These are phyloP conservation scores for Rallus crepitans DNA, from an alignment of 2,797 vertebrate species.

Conservation along the genomic window DNA sequence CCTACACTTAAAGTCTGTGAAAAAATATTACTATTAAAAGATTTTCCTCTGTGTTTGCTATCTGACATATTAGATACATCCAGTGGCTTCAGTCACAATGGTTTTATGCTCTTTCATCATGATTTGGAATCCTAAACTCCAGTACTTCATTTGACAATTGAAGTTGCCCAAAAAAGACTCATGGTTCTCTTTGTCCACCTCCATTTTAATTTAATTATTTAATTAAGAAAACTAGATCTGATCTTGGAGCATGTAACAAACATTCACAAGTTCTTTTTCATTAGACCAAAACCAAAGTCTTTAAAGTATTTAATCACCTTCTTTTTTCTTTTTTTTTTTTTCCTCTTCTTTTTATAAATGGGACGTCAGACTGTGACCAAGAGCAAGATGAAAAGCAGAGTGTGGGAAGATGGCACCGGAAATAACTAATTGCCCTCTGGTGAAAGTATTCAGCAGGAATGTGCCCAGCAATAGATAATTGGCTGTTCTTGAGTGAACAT, in stretches of 20 bases:
- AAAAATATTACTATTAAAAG: background rate
- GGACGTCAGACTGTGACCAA: background rate
- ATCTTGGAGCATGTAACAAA: background rate
- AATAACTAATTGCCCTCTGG: background rate
- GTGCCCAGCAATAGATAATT: background rate
- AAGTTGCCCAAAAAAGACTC: background rate
- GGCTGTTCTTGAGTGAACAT: background rate
- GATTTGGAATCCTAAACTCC: background rate
- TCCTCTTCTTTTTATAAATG: background rate
- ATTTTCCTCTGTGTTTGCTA: background rate
- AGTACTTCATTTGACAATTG: background rate
- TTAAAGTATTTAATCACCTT: background rate
- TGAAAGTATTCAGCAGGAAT: background rate
- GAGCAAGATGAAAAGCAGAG: background rate
- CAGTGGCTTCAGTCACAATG: background rate
- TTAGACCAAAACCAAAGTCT: background rate
- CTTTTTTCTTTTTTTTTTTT: too few relatives aligned
- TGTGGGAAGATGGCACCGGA: rapidly evolving
- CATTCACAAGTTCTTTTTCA: background rate
- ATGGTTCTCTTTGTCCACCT: background rate
- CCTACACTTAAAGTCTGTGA: background rate
- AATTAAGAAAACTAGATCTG: background rate
- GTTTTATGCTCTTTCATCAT: background rate
- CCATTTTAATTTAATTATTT: background rate
- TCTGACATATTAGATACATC: background rate